Evolutionary conservation across 2,888 invertebrate genomes (phyloP), one percentile per base, ranked within the genome.

Genomic region (Troglohyphantes excavatus): DNA sequence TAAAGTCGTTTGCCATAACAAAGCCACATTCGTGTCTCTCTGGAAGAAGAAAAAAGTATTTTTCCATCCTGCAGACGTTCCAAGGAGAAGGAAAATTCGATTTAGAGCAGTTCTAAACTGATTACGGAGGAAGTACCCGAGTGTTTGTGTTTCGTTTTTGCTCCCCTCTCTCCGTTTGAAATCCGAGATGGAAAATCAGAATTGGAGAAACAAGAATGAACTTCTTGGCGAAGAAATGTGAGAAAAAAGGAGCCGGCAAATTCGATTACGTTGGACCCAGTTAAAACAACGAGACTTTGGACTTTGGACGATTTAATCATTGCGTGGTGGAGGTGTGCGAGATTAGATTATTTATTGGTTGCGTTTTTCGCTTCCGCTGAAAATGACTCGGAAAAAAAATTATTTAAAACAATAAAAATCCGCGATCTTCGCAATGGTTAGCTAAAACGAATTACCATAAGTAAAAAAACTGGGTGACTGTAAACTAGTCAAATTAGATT

Each of bases 91-190:
- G 33, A 63, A 63, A 78, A 78, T 78, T 78, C 63, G 39, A 78
- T 78, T 78, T 78, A 21, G 78, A 13, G 11, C 46, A 39, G 21
- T 43, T 21, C 39, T 78, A 78, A 78, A 78, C 43, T 33, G 63
- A 78, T 78, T 65, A 78, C 61, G 39, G 17, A 23, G 23, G 46
- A 23, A 72, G 17, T 13, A 78, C 65, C 61, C 39, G n/a, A n/a
- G n/a, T 78, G 78, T 78, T 78, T 78, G 63, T 53, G 53, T 53
- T 53, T 13, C 53, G 13, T 53, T 53, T 53, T 53, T 53, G 13
- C 53, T 53, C n/a, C 53, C 17, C 9, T 9, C 9, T 9, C 53
- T 53, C 53, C 17, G 53, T 53, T 53, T 53, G 53, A 53, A 53
- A 53, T n/a, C 53, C n/a, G 53, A 53, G 53, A 53, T 53, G 53